phyloP scores from a whole-genome alignment of 2,888 invertebrate species.

The Tetrapedia diversipes region DNA sequence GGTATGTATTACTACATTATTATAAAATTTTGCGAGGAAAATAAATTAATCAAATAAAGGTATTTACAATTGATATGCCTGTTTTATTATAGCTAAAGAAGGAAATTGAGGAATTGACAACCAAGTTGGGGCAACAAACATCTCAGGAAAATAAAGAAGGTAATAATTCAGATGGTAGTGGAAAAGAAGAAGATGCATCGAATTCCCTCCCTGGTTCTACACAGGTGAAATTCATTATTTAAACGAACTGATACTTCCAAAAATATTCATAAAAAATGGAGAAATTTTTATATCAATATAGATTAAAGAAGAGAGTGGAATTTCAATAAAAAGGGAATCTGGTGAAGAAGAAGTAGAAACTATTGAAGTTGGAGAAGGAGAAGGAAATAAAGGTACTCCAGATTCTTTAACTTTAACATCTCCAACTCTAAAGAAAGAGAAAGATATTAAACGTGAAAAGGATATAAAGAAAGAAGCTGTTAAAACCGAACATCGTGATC shows the following conservation, averaged over 20 bases:
- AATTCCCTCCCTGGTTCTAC: constrained; percentile 78
- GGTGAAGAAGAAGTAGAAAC: constrained; percentile 80
- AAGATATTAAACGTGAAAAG: constrained; percentile 86
- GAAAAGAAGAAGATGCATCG: constrained; percentile 83
- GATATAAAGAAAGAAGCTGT: constrained; percentile 84
- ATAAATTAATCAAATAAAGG: background rate
- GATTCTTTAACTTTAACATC: constrained; percentile 79
- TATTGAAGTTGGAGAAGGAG: constrained; percentile 83
- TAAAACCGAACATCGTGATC: constrained; percentile 84
- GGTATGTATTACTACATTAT: constrained; percentile 82
- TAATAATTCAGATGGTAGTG: constrained; percentile 84
- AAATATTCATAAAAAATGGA: background rate
- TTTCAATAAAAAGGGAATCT: constrained; percentile 77
- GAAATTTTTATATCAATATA: constrained; percentile 17
- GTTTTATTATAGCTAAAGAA: constrained; percentile 84
- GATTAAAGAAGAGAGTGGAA: constrained; percentile 80
- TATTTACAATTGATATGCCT: background rate
- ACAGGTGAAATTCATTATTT: constrained; percentile 69
- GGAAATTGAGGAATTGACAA: constrained; percentile 87
- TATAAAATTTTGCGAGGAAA: background rate
- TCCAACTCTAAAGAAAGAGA: constrained; percentile 85
- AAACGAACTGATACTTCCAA: background rate
- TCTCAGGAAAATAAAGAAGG: constrained; percentile 85
- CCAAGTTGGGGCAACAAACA: constrained; percentile 85
- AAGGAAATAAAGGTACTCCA: constrained; percentile 81